phyloP scores from a whole-genome alignment of 2,797 vertebrate genomes.

The Tenualosa thibaudeaui region DNA sequence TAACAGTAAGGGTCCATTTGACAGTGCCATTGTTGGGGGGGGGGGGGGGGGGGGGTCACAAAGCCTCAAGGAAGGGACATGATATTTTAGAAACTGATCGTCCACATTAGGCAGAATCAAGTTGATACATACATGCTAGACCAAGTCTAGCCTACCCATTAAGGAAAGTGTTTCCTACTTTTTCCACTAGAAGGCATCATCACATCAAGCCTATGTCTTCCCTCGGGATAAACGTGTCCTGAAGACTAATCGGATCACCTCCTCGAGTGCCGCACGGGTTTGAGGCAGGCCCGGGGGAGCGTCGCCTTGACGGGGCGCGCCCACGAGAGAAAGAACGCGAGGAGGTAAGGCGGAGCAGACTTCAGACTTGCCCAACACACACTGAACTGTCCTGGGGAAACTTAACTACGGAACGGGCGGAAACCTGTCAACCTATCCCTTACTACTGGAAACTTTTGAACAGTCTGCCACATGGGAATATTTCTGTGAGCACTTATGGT shows the following conservation, averaged over 20 bases:
- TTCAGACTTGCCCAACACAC: neutral
- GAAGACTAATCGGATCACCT: neutral
- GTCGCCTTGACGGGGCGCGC: neutral
- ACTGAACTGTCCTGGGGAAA: neutral
- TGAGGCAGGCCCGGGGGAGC: neutral
- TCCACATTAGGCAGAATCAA: no score
- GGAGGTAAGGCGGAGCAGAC: neutral
- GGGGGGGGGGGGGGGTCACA: no score
- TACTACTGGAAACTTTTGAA: neutral
- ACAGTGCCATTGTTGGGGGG: no score
- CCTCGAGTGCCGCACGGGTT: neutral
- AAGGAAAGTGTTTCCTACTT: no score
- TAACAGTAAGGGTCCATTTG: no score
- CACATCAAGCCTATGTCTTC: neutral
- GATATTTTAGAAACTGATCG: no score
- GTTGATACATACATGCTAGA: no score
- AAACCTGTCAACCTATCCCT: neutral
- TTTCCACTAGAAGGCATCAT: neutral
- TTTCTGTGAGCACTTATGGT: neutral
- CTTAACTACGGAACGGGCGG: neutral
- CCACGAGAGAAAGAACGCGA: neutral
- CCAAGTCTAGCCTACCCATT: no score
- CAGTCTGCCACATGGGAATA: neutral
- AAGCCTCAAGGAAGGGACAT: no score
- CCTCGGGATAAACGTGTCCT: neutral